Evolutionary conservation across 2,113 vertebrate genomes (phyloP).

Genomic region (Hemiscyllium ocellatum): DNA sequence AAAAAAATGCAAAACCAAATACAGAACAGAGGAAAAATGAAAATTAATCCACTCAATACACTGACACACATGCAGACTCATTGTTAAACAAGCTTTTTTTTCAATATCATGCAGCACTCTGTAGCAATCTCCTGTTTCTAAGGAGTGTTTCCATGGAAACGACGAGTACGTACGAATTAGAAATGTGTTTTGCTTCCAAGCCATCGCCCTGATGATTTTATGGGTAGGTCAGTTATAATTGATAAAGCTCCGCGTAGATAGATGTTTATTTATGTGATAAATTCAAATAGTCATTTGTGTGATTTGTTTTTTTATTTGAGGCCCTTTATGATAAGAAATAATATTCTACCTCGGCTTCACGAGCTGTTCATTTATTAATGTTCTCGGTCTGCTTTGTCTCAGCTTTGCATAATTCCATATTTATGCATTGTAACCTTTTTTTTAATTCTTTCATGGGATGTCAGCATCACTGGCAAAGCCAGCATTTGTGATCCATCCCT

Average conservation of each 20-base stretch:
- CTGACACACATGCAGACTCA: neutral
- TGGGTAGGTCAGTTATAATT: neutral
- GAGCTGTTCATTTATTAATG: neutral
- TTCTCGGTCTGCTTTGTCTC: neutral
- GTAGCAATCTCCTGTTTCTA: slow-evolving; percentile 28
- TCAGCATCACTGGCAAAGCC: neutral
- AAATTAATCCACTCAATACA: neutral
- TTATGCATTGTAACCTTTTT: neutral
- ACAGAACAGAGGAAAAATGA: neutral
- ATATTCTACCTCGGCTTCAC: neutral
- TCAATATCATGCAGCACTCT: neutral
- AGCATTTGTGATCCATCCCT: too few relatives aligned
- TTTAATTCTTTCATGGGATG: neutral
- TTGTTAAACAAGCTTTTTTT: slow-evolving; percentile 32
- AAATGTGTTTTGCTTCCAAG: slow-evolving; percentile 23
- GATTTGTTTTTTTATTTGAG: neutral
- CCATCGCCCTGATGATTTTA: too few relatives aligned
- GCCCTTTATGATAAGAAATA: neutral
- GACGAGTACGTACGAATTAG: slow-evolving; percentile 22
- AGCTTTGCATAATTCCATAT: neutral
- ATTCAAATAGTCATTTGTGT: neutral
- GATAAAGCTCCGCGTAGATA: neutral
- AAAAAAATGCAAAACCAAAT: neutral
- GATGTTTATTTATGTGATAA: neutral
- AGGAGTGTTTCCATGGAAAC: slow-evolving; percentile 30